Evolutionary conservation across 2,113 vertebrate species (phyloP).

Genomic region (Saccopteryx leptura): DNA sequence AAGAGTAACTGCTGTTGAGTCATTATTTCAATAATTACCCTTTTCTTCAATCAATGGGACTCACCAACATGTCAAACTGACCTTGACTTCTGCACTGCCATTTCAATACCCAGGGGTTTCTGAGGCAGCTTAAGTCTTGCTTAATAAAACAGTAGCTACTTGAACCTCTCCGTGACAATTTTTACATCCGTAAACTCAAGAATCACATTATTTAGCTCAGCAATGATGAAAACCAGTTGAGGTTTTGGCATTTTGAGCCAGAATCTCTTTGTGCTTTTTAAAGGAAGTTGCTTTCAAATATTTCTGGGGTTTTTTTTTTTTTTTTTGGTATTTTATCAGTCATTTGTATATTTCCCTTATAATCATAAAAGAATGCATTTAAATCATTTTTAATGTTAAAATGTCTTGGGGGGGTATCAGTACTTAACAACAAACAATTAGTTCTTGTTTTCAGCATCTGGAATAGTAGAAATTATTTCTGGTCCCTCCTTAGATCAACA

Average conservation of each 20-base stretch:
- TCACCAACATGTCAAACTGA: conserved; percentile 17
- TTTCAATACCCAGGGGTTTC: conserved; percentile 57
- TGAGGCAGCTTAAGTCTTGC: conserved; percentile 17
- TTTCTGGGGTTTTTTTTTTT: too few species aligned
- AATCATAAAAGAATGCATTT: conserved; percentile 72
- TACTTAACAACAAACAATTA: conserved; percentile 35
- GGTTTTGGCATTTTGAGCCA: conserved; percentile 59
- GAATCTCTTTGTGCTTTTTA: conserved; percentile 81
- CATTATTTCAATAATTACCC: conserved; percentile 10
- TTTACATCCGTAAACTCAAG: conserved; percentile 66
- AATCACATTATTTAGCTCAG: conserved; percentile 64
- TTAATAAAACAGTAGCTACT: conserved; percentile 64
- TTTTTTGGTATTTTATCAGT: conserved; percentile 79
- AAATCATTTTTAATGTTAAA: conserved; percentile 74
- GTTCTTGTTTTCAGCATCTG: conserved; percentile 76
- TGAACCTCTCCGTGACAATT: conserved; percentile 63
- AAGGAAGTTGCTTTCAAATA: conserved; percentile 75
- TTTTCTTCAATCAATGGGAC: conserved; percentile 34
- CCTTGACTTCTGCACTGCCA: not conserved
- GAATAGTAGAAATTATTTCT: conserved; percentile 86
- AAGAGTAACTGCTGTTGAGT: conserved; percentile 37
- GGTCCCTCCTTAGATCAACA: conserved; percentile 85
- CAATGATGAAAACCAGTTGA: conserved; percentile 67
- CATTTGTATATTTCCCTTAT: conserved; percentile 74
- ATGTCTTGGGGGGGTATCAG: conserved; percentile 46